A percentile compares a stretch with the other conserved stretches of the same genome.
phyloP scores from a whole-genome alignment of 2,888 invertebrate species.

The Digitonthophagus gazella region DNA sequence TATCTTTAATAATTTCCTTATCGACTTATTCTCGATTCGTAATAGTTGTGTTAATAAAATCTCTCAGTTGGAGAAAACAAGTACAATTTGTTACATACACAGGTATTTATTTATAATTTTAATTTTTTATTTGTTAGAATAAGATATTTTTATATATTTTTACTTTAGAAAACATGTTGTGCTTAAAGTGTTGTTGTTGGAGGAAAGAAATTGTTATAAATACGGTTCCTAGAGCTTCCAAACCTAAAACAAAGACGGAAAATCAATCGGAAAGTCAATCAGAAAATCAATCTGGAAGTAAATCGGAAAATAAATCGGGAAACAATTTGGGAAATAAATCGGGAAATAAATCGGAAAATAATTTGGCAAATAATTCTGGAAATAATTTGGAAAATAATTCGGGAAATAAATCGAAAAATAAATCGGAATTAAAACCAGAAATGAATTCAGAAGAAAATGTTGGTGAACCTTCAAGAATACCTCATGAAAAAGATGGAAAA shows the following conservation, averaged over 20 bases:
- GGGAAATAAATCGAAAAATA: constrained; percentile 14
- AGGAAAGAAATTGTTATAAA: neutral
- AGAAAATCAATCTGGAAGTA: constrained; percentile 8
- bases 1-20: neutral
- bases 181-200: neutral
- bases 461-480: neutral
- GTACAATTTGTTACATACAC: too few species aligned
- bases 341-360: too few species aligned
- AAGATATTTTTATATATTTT: neutral
- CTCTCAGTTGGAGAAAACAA: too few species aligned
- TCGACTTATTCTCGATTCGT: neutral
- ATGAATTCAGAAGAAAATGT: constrained; percentile 8
- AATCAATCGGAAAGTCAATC: too few species aligned
- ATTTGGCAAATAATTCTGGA: too few species aligned
- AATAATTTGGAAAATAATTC: too few species aligned
- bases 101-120: too few species aligned
- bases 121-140: too few species aligned
- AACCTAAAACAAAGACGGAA: constrained; percentile 14
- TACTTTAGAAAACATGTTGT: neutral
- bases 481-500: too few species aligned
- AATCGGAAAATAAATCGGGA: too few species aligned
- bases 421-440: too few species aligned
- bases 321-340: constrained; percentile 3
- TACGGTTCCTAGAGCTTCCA: neutral
- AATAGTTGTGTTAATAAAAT: neutral